phyloP scores from a whole-genome alignment of 2,888 invertebrate genomes.

The Spicauda simplicius region DNA sequence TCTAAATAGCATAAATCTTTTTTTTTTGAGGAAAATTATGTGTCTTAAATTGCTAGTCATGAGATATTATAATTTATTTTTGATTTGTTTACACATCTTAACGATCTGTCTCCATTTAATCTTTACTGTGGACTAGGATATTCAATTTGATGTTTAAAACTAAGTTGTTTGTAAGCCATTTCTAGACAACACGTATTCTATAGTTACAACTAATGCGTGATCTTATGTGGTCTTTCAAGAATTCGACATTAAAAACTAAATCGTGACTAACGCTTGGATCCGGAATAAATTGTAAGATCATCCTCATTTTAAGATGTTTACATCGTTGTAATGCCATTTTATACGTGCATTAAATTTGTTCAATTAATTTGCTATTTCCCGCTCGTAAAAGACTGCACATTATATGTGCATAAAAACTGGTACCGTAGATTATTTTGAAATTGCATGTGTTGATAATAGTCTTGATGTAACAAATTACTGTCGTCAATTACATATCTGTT shows the following conservation, averaged over 20 bases:
- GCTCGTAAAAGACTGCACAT: not conserved
- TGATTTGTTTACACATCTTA: no score
- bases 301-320: conserved; percentile 53
- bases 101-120: no score
- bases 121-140: no score
- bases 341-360: not conserved
- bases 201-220: conserved; percentile 4
- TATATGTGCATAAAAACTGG: not conserved
- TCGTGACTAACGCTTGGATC: conserved; percentile 64
- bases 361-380: not conserved
- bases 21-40: no score
- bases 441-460: not conserved
- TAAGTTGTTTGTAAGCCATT: not conserved
- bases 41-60: no score
- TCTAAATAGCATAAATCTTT: no score
- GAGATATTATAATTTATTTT: no score
- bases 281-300: conserved; percentile 55
- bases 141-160: no score
- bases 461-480: no score
- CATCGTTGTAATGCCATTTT: not conserved
- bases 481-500: no score
- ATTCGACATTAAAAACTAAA: conserved; percentile 61
- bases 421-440: not conserved
- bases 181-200: not conserved
- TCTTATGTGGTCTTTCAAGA: conserved; percentile 41